Evolutionary conservation across 2,888 invertebrate species (phyloP).

Genomic region (Portevinia maculata): DNA sequence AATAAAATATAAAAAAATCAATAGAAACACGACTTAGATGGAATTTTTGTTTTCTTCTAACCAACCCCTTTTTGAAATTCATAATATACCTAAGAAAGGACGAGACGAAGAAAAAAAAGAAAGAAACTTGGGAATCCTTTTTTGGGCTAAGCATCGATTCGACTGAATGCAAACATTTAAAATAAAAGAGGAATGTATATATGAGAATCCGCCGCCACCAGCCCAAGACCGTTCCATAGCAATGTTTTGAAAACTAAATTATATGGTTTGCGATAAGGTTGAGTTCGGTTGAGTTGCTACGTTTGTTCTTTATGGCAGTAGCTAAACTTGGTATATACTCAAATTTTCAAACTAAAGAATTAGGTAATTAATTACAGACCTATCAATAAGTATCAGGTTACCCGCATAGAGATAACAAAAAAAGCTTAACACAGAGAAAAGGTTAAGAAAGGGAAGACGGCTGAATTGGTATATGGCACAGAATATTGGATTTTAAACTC

Average conservation of each 20-base stretch:
- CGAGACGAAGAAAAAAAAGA: not conserved
- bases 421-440: constrained; percentile 28
- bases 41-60: constrained; percentile 1
- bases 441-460: constrained; percentile 3
- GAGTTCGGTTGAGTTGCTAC: constrained; percentile 5
- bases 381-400: constrained; percentile 59
- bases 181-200: constrained; percentile 6
- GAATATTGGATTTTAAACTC: constrained; percentile 5
- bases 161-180: not conserved
- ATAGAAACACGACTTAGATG: constrained; percentile 26
- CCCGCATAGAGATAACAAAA: constrained; percentile 36
- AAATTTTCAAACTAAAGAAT: constrained; percentile 25
- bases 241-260: constrained; percentile 40
- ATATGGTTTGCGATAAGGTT: constrained; percentile 20
- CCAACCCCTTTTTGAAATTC: constrained; percentile 25
- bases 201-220: not conserved
- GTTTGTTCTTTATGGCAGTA: not conserved
- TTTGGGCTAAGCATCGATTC: no score
- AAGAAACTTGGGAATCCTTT: not conserved
- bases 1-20: constrained; percentile 33
- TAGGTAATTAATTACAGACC: constrained; percentile 62
- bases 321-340: constrained; percentile 14
- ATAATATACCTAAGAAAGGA: constrained; percentile 29
- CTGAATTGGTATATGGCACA: constrained; percentile 13
- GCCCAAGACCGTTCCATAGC: constrained; percentile 2